Base-by-base conservation (phyloP, 2,797 vertebrate species). In the Xenopus petersii region DNA sequence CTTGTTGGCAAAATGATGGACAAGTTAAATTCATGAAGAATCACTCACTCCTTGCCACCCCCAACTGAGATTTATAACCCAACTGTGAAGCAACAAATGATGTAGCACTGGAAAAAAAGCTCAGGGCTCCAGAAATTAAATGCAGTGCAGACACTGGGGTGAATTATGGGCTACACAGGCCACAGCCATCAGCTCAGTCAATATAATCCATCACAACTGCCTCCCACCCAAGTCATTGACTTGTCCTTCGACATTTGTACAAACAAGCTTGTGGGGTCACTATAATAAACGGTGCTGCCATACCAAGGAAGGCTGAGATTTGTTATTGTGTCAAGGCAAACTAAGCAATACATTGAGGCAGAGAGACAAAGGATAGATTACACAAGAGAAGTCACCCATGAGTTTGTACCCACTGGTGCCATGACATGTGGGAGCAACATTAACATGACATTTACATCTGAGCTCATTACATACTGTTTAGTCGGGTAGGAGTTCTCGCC, bases 381-480 rank as follows among this genome's bases (percentile, higher is more conserved):
- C 12, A 16, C 15, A 11, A 55, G 51, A 55, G 51, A 55, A 2
- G 54, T 51, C 49, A 12, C 11, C 49, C 15, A 51, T 51, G 15
- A 10, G 49, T 15, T 51, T 51, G 10, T 15, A 12, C 15, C 15
- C 49, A 51, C 11, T 4, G 15, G 15, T 56, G 54, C 16, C 4
- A 3, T 16, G 16, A 13, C 13, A 55, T 55, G 13, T 5, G 2
- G 54, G 13, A 16, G 54, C 54, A 2, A n/a, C 16, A 56, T n/a
- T 8, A 17, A 56, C 16, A 56, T 56, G 4, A 55, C 13, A 55
- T n/a, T 13, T 16, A 55, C 4, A 54, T 54, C 13, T 55, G 54
- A 16, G 15, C 16, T n/a, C 54, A 47, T 65, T 67, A 91, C 90
- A 0, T 89, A 92, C 90, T 83, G 65, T 81, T 90, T 33, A 92